Conservation (phyloP, 2,888 invertebrate genomes). For the Drosophila vallismaia region DNA sequence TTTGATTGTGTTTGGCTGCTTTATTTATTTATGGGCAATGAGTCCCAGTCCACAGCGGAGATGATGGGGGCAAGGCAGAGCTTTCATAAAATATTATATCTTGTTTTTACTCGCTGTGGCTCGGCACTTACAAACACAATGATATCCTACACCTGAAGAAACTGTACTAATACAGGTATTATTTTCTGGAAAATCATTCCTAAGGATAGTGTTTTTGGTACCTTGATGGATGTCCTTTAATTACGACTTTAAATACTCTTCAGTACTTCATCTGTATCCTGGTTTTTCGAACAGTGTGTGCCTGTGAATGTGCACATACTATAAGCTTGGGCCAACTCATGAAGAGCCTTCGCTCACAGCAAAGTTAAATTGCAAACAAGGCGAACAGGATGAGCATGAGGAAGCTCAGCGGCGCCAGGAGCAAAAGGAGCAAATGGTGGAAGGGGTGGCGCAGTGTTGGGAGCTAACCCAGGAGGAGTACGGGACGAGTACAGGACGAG, state of each 20-base stretch:
- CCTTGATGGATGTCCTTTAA: background rate
- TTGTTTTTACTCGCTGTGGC: constrained; percentile 43
- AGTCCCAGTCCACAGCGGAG: constrained; percentile 16
- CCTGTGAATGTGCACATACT: constrained; percentile 16
- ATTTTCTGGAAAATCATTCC: background rate
- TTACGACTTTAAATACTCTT: background rate
- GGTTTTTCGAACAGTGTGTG: constrained; percentile 9
- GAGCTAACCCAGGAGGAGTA: constrained; percentile 6
- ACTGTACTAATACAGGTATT: background rate
- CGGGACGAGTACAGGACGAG: constrained; percentile 7
- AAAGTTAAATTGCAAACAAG: constrained; percentile 70
- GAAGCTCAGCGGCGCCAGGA: constrained; percentile 34
- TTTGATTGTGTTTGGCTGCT: constrained; percentile 74
- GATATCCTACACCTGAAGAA: background rate
- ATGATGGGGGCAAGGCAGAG: constrained; percentile 19
- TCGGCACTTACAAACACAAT: constrained; percentile 7
- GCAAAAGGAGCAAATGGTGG: background rate
- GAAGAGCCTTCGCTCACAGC: constrained; percentile 49
- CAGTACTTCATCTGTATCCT: background rate
- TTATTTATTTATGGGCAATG: constrained; percentile 69
- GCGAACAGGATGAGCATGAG: constrained; percentile 17
- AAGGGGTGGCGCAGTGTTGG: background rate
- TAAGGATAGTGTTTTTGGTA: background rate
- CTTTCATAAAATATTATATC: constrained; percentile 69
- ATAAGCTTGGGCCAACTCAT: constrained; percentile 48